Evolutionary conservation across 1,140 invertebrate genomes (phyloP).

Genomic region (Sycobia sp.): DNA sequence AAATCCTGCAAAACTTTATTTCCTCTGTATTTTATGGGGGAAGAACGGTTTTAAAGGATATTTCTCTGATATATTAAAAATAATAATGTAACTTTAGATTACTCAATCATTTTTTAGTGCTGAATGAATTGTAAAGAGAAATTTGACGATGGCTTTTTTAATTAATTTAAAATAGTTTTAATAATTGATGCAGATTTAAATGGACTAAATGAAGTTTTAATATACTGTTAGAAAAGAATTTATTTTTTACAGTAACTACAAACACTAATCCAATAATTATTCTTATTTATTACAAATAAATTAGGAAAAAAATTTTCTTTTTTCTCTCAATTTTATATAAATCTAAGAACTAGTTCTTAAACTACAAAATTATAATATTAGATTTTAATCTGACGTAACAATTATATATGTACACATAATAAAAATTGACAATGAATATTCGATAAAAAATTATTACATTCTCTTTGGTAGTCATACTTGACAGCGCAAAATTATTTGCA

Average conservation of each 20-base stretch:
- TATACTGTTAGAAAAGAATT: constrained; percentile 15
- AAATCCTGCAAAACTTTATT: too few species aligned
- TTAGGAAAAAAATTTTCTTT: not conserved
- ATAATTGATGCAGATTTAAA: too few species aligned
- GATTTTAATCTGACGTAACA: not conserved
- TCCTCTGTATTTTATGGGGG: too few species aligned
- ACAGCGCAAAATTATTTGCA: not conserved
- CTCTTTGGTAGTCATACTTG: too few species aligned
- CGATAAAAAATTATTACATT: not conserved
- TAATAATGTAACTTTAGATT: too few species aligned
- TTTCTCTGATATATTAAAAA: too few species aligned
- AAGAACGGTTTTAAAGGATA: too few species aligned
- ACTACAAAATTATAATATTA: not conserved
- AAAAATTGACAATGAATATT: not conserved
- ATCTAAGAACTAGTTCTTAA: not conserved
- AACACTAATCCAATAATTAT: not conserved
- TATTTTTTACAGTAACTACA: constrained; percentile 13
- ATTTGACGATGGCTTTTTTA: too few species aligned
- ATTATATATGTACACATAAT: not conserved
- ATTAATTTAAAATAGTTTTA: too few species aligned
- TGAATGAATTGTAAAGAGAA: too few species aligned
- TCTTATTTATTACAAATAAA: not conserved
- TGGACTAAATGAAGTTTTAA: too few species aligned
- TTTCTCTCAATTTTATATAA: constrained; percentile 1
- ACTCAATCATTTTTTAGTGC: too few species aligned